Conservation (phyloP, 2,888 invertebrate genomes). For the Heliconius charithonia region DNA sequence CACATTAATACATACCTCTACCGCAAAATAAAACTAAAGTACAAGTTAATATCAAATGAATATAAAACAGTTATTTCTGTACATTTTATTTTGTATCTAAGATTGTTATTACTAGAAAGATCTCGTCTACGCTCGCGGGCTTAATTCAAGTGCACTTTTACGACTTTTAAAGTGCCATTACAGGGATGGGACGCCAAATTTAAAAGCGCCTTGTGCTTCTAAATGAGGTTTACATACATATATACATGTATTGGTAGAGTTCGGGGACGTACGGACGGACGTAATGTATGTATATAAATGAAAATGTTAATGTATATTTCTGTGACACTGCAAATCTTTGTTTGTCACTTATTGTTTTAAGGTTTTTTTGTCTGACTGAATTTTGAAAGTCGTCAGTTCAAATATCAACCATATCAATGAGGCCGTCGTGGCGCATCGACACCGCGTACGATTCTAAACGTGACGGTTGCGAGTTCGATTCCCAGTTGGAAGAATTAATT, state of each 20-base stretch:
- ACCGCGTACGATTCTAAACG: background rate
- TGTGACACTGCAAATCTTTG: background rate
- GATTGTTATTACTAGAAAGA: slow-evolving; percentile 30
- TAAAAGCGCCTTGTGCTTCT: slow-evolving; percentile 34
- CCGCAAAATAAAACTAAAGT: background rate
- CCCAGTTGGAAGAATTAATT: background rate
- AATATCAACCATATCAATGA: background rate
- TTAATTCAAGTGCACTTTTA: slow-evolving; percentile 71
- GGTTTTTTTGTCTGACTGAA: background rate
- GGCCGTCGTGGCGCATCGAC: background rate
- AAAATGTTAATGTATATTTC: background rate
- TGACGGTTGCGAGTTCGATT: background rate
- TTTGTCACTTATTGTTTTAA: background rate
- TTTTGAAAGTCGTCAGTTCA: background rate
- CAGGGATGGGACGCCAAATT: slow-evolving; percentile 62
- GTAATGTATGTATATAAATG: background rate
- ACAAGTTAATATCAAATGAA: slow-evolving; percentile 13
- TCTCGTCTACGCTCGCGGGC: slow-evolving; percentile 47
- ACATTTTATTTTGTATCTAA: slow-evolving; percentile 25
- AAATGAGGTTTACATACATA: slow-evolving; percentile 31
- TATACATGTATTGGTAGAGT: background rate
- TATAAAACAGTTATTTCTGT: slow-evolving; percentile 26
- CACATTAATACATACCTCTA: background rate
- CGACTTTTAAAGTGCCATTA: slow-evolving; percentile 80
- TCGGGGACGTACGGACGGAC: background rate